Conservation (phyloP, 53 echinoderm and acorn worm species). For the Apostichopus leukothele region DNA sequence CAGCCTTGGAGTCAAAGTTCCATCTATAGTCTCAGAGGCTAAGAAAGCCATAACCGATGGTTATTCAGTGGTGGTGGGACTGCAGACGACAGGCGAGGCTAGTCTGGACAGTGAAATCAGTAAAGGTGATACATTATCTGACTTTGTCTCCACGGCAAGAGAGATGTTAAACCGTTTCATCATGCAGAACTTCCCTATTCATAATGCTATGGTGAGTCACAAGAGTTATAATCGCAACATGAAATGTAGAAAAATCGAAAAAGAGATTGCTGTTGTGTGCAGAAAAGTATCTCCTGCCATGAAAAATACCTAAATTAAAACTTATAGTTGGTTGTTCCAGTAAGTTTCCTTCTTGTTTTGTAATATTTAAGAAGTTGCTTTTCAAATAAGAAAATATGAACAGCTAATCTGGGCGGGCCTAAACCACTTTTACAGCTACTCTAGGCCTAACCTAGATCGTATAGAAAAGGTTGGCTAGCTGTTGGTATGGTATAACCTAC, state of each 20-base stretch:
- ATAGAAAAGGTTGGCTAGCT: too few species aligned
- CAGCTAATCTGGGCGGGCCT: too few species aligned
- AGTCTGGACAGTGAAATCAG: slow-evolving; percentile 82
- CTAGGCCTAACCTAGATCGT: too few species aligned
- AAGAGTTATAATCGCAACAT: not conserved
- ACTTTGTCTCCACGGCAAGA: slow-evolving; percentile 82
- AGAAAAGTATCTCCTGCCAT: too few species aligned
- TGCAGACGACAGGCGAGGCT: slow-evolving; percentile 94
- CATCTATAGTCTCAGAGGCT: slow-evolving; percentile 73
- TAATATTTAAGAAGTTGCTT: not conserved
- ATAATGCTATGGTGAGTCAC: slow-evolving; percentile 44
- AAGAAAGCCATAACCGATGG: slow-evolving; percentile 71
- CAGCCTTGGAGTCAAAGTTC: slow-evolving; percentile 92
- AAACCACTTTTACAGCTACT: too few species aligned
- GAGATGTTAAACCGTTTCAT: slow-evolving; percentile 83
- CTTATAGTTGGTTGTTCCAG: too few species aligned
- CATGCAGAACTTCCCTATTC: slow-evolving; percentile 76
- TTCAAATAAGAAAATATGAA: too few species aligned
- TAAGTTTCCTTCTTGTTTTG: too few species aligned
- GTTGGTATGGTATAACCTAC: too few species aligned
- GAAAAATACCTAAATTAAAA: too few species aligned
- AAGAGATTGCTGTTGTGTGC: too few species aligned
- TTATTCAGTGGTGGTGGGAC: slow-evolving; percentile 83
- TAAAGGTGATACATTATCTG: slow-evolving; percentile 54
- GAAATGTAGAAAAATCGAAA: too few species aligned